These are phyloP conservation scores for Rhizoglyphus robini DNA, from an alignment of 1,140 invertebrate genomes.

Conservation along the genomic window DNA sequence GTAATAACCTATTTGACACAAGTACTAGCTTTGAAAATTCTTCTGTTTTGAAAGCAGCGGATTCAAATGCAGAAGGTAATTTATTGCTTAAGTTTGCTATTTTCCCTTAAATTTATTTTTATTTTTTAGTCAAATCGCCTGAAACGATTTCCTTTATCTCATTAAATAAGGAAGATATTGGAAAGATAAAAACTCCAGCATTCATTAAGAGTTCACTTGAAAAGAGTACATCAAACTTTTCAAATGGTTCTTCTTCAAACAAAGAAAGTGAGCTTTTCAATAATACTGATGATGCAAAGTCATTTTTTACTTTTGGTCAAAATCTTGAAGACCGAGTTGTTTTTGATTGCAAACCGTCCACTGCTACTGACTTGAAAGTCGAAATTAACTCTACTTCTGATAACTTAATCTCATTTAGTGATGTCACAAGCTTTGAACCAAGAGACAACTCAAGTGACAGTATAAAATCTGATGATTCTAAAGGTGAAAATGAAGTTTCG, in stretches of 20 bases:
- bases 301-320: slow-evolving; percentile 4
- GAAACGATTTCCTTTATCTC: slow-evolving; percentile 13
- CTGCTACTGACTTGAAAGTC: not conserved
- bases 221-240: too few species aligned
- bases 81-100: not conserved
- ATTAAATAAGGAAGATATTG: slow-evolving; percentile 12
- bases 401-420: not conserved
- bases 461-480: not conserved
- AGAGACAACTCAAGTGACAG: slow-evolving; percentile 40
- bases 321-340: not conserved
- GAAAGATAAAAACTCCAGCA: not conserved
- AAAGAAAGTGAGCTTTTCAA: too few species aligned
- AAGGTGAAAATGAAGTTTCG: slow-evolving; percentile 2
- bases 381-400: not conserved
- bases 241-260: too few species aligned
- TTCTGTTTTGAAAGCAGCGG: not conserved
- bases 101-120: not conserved
- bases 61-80: not conserved
- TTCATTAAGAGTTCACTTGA: not conserved
- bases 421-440: slow-evolving; percentile 37
- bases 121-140: not conserved
- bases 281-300: not conserved
- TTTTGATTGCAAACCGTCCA: not conserved
- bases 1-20: too few species aligned
- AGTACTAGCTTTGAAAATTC: too few species aligned